These are phyloP conservation scores for Cromileptes altivelis DNA, from an alignment of 2,113 vertebrate genomes.

Conservation along the genomic window DNA sequence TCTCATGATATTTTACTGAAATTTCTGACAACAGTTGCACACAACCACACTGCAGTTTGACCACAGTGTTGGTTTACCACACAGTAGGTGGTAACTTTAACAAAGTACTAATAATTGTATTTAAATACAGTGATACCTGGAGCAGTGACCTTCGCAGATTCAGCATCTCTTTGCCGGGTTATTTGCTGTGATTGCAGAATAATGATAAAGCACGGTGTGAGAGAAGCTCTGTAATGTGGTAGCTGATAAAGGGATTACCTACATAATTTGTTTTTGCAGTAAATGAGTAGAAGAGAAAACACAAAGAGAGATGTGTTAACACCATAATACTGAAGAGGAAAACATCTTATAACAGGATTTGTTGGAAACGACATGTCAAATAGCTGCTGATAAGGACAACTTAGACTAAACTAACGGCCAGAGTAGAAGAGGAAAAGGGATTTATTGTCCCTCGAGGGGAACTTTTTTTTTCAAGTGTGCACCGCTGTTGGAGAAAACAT, in stretches of 20 bases:
- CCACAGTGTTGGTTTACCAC: not conserved
- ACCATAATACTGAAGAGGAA: not conserved
- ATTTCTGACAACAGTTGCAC: not conserved
- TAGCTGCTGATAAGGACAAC: not conserved
- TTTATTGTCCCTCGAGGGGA: constrained; percentile 1
- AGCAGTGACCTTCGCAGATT: not conserved
- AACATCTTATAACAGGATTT: not conserved
- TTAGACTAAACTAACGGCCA: not conserved
- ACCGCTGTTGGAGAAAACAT: constrained; percentile 8
- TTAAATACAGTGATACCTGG: not conserved
- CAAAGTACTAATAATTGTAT: not conserved
- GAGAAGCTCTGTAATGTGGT: not conserved
- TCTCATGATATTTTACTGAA: too few relatives aligned
- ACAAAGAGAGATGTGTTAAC: not conserved
- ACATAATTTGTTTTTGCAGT: not conserved
- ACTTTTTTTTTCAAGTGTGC: not conserved
- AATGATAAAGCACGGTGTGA: not conserved
- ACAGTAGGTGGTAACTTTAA: not conserved
- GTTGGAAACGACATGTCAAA: constrained; percentile 2
- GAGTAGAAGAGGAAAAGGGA: not conserved
- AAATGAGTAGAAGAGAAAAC: not conserved
- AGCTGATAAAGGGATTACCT: constrained; percentile 5
- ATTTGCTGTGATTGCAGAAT: not conserved
- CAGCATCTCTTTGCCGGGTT: not conserved
- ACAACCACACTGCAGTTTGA: not conserved